Base-by-base conservation (phyloP, 2,888 invertebrate genomes). In the Tanytarsus gracilentus region DNA sequence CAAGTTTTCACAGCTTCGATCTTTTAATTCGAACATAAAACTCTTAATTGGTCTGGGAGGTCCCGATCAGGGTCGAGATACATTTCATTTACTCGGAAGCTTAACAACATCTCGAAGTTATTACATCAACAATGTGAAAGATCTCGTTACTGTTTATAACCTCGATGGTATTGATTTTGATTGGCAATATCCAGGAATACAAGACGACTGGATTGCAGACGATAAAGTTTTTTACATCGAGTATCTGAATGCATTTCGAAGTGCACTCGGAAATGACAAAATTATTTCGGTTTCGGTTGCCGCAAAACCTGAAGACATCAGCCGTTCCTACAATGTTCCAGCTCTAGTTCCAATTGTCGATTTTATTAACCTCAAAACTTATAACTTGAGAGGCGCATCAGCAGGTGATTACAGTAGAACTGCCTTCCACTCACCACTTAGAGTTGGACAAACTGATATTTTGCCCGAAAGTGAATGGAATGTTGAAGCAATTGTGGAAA, bases 101-200 rank as follows among this genome's bases (percentile, higher is more conserved):
- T 16, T 9, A 4, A 4, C n/a, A 26, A 27, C 21, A 16, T 1
- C 14, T 8, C 11, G 56, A 16, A 64, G 63, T 40, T 66, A 62
- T 18, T 74, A 67, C 63, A 65, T 70, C 2, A 63, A 65, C 11
- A 66, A 69, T 8, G 65, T 67, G 1, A 65, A 69, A 0, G 65
- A 65, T 26, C 71, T 74, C 56, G 30, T 72, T 8, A 68, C 69
- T 51, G 63, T 67, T 8, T 67, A 72, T 64, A 67, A 68, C 2
- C 73, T 83, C 65, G 80, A 83, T 67, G 83, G 83, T 2, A 65
- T 83, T 2, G 82, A 82, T 67, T 66, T 82, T 52, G 81, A 81
- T 66, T 82, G 81, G 73, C 81, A 82, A 66, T 82, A 82, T 67
- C 82, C 82, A 0, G 72, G 69, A 2, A 75, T 75, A 63, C 18